Conservation (phyloP, 2,888 invertebrate species). For the Ramazzottius varieornatus region DNA sequence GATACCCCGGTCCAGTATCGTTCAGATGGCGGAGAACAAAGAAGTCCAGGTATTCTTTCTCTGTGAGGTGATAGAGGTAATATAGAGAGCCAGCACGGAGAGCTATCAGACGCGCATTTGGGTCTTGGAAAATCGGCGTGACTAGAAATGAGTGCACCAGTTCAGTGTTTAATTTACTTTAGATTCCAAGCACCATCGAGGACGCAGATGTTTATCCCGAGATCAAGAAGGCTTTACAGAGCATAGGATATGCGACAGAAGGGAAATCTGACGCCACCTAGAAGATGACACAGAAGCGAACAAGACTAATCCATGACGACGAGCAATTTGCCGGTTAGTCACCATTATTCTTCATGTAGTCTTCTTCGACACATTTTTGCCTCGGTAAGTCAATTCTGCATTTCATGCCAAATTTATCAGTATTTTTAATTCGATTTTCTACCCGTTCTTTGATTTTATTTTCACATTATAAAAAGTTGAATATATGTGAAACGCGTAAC, state of each 20-base stretch:
- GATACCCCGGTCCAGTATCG: conserved; percentile 51
- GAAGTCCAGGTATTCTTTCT: conserved; percentile 34
- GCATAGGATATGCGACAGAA: conserved; percentile 6
- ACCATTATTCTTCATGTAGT: neutral
- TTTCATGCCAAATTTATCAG: too few relatives aligned
- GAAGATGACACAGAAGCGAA: neutral
- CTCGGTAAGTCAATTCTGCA: too few relatives aligned
- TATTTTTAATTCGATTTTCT: too few relatives aligned
- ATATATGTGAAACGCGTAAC: too few relatives aligned
- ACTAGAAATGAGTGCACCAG: too few relatives aligned
- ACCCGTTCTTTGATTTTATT: too few relatives aligned
- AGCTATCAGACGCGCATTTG: too few relatives aligned
- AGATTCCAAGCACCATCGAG: conserved; percentile 11
- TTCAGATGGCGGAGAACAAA: conserved; percentile 55
- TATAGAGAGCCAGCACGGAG: neutral
- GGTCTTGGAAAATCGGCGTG: too few relatives aligned
- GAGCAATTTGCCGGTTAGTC: neutral
- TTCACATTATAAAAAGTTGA: too few relatives aligned
- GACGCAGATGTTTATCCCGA: conserved; percentile 9
- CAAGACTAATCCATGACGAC: neutral
- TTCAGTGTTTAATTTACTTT: neutral
- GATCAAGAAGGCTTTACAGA: conserved; percentile 8
- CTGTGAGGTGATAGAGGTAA: neutral
- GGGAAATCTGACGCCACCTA: neutral
- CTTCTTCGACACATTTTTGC: too few relatives aligned